Evolutionary conservation across 1,140 invertebrate genomes (phyloP).

Genomic region (Dolichoris vasculosae): DNA sequence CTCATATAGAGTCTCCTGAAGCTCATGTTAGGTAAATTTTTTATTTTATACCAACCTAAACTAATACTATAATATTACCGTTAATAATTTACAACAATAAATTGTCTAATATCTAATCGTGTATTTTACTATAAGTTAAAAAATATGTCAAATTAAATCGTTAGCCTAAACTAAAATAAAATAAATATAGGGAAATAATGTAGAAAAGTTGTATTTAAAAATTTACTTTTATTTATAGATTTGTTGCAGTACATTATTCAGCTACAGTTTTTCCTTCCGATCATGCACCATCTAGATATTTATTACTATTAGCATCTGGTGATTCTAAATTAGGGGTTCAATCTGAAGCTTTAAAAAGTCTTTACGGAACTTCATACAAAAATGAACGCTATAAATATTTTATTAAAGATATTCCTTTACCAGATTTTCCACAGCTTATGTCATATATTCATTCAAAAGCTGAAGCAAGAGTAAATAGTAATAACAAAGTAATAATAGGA

Average conservation of each 20-base stretch:
- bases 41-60: neutral
- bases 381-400: slow-evolving; percentile 68
- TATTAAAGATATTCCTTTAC: slow-evolving; percentile 61
- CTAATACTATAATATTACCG: too few relatives aligned
- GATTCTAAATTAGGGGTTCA: slow-evolving; percentile 89
- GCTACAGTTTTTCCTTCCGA: slow-evolving; percentile 86
- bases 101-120: too few relatives aligned
- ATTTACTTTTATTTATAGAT: slow-evolving; percentile 69
- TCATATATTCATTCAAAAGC: slow-evolving; percentile 80
- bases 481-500: slow-evolving; percentile 73
- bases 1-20: slow-evolving; percentile 68
- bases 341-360: slow-evolving; percentile 81
- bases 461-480: slow-evolving; percentile 75
- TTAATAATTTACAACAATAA: too few relatives aligned
- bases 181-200: neutral
- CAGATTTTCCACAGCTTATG: slow-evolving; percentile 79
- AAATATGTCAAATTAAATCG: too few relatives aligned
- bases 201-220: neutral
- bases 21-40: slow-evolving; percentile 62
- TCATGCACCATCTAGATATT: slow-evolving; percentile 87
- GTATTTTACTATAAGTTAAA: too few relatives aligned
- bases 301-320: slow-evolving; percentile 88
- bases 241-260: slow-evolving; percentile 88
- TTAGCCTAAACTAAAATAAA: too few relatives aligned
- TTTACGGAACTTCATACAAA: slow-evolving; percentile 78